Evolutionary conservation across 2,113 vertebrate species (phyloP).

Genomic region (Irena cyanogastra): DNA sequence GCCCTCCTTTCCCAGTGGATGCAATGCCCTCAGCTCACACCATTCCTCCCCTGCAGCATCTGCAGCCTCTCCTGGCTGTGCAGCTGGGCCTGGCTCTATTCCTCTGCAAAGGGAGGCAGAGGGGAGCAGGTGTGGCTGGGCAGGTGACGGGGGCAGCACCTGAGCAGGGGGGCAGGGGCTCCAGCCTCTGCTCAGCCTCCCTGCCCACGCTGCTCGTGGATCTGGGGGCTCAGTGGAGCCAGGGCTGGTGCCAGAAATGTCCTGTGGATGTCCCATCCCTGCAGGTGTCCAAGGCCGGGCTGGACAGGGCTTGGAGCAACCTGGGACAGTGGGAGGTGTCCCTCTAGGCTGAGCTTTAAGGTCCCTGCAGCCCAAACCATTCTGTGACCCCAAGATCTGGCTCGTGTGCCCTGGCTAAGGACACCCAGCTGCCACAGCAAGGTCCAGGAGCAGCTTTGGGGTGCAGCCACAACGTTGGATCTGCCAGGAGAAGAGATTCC

Average conservation of each 20-base stretch:
- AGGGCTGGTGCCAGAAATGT: neutral
- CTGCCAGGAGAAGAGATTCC: neutral
- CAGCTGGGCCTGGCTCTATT: neutral
- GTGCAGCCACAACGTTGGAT: accelerated
- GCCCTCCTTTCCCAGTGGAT: neutral
- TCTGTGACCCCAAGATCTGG: too few relatives aligned
- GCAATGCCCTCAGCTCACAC: neutral
- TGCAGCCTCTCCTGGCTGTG: neutral
- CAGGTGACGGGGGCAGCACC: neutral
- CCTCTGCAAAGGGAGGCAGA: neutral
- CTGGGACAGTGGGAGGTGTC: too few relatives aligned
- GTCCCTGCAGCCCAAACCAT: too few relatives aligned
- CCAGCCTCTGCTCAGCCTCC: slow-evolving; percentile 17
- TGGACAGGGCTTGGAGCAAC: too few relatives aligned
- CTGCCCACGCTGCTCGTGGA: too few relatives aligned
- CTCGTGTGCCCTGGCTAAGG: too few relatives aligned
- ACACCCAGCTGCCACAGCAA: too few relatives aligned
- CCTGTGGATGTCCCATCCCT: too few relatives aligned
- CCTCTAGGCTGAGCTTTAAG: too few relatives aligned
- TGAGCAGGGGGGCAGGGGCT: neutral
- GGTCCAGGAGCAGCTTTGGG: too few relatives aligned
- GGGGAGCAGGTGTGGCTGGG: neutral
- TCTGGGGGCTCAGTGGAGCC: slow-evolving; percentile 29
- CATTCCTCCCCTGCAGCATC: neutral
- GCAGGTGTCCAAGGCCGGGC: too few relatives aligned